Conservation (phyloP, 2,888 invertebrate species). For the Autographa pulchrina region DNA sequence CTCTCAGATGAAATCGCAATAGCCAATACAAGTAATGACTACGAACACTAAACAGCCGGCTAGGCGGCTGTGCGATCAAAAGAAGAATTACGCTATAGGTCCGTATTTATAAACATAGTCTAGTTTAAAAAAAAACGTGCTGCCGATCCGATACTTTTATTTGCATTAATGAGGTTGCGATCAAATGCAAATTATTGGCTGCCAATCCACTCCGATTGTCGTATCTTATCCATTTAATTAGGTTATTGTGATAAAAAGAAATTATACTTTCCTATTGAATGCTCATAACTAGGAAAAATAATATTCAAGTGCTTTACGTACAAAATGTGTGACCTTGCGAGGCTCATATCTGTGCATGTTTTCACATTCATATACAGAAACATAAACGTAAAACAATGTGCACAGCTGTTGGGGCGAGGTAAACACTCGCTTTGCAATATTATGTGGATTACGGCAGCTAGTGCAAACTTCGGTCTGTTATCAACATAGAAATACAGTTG, state of each 20-base stretch:
- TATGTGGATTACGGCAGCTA: constrained; percentile 31
- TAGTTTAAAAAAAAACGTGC: constrained; percentile 8
- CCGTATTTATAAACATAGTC: constrained; percentile 12
- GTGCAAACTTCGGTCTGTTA: constrained; percentile 29
- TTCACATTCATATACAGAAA: constrained; percentile 40
- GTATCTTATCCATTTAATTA: constrained; percentile 41
- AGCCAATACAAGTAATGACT: not conserved
- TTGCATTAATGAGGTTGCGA: constrained; percentile 14
- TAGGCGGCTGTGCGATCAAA: not conserved
- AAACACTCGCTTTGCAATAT: constrained; percentile 35
- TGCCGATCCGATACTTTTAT: constrained; percentile 5
- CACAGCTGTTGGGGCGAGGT: constrained; percentile 42
- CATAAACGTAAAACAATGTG: constrained; percentile 40
- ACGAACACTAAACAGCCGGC: not conserved
- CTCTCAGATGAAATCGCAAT: not conserved
- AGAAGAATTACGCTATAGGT: constrained; percentile 8
- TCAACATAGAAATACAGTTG: constrained; percentile 18
- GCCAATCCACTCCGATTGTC: constrained; percentile 8
- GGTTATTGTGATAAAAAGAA: constrained; percentile 25
- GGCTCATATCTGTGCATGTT: constrained; percentile 26
- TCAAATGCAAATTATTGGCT: constrained; percentile 13
- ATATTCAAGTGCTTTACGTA: constrained; percentile 11
- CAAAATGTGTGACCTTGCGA: constrained; percentile 35
- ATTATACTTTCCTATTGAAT: not conserved
- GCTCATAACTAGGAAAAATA: not conserved